Evolutionary conservation across 2,113 vertebrate species (phyloP).

Genomic region (Hemichromis elongatus): DNA sequence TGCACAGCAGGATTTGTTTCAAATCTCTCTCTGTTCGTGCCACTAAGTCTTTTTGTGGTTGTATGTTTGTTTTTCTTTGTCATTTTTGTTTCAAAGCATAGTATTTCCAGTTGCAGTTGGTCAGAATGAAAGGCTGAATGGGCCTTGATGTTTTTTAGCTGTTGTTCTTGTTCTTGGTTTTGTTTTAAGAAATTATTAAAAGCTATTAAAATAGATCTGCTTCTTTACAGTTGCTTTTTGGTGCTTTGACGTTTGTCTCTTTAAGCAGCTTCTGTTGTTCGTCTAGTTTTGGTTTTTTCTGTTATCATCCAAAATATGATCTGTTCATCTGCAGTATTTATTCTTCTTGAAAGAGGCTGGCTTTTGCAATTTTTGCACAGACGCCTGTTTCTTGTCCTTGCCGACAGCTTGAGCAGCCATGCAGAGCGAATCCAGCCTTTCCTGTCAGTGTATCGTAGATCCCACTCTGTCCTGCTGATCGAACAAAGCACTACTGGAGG

Average conservation of each 20-base stretch:
- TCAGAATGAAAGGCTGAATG: not conserved
- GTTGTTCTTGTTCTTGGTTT: not conserved
- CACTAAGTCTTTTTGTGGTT: slow-evolving; percentile 41
- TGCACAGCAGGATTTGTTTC: slow-evolving; percentile 45
- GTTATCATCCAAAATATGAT: not conserved
- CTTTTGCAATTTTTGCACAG: slow-evolving; percentile 18
- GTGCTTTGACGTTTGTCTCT: not conserved
- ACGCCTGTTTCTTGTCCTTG: slow-evolving; percentile 32
- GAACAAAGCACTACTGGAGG: slow-evolving; percentile 47
- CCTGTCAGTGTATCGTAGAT: slow-evolving; percentile 45
- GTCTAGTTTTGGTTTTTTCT: not conserved
- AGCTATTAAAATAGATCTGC: not conserved
- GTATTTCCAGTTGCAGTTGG: not conserved
- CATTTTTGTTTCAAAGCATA: slow-evolving; percentile 5
- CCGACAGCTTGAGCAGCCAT: slow-evolving; percentile 29
- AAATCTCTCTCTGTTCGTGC: slow-evolving; percentile 42
- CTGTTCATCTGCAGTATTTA: slow-evolving; percentile 6
- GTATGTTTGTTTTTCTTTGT: slow-evolving; percentile 15
- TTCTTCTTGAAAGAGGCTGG: slow-evolving; percentile 12
- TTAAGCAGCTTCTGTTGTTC: not conserved
- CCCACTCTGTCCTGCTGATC: slow-evolving; percentile 51
- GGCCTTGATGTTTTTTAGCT: not conserved
- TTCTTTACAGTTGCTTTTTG: not conserved
- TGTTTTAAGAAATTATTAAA: not conserved
- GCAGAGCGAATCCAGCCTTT: slow-evolving; percentile 22